Conservation (phyloP, 2,888 invertebrate genomes). For the Operophtera brumata region DNA sequence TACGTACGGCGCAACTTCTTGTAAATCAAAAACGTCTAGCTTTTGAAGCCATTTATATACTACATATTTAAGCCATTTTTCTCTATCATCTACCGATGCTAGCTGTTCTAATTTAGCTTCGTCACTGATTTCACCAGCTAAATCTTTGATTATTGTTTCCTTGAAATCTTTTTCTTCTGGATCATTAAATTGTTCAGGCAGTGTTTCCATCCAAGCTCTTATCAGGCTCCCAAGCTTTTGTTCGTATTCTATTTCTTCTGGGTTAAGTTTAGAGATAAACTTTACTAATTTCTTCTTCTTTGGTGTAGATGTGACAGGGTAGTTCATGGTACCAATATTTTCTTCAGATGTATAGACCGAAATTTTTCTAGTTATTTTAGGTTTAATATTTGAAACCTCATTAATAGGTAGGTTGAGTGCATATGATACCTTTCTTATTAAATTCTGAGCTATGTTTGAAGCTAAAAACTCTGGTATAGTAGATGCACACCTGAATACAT, state of each 20-base stretch:
- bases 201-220: slow-evolving; percentile 46
- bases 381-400: background rate
- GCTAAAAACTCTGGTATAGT: slow-evolving; percentile 29
- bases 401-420: background rate
- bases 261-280: slow-evolving; percentile 36
- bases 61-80: slow-evolving; percentile 39
- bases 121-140: slow-evolving; percentile 51
- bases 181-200: slow-evolving; percentile 40
- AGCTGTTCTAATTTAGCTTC: slow-evolving; percentile 44
- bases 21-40: slow-evolving; percentile 43
- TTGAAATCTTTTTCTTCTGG: slow-evolving; percentile 43
- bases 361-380: slow-evolving; percentile 24
- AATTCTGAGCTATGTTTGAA: slow-evolving; percentile 21
- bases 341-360: slow-evolving; percentile 42
- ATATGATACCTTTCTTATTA: slow-evolving; percentile 15
- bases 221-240: slow-evolving; percentile 38
- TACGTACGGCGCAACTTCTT: slow-evolving; percentile 40
- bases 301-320: slow-evolving; percentile 45
- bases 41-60: slow-evolving; percentile 49
- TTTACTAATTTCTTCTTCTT: slow-evolving; percentile 32
- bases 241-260: slow-evolving; percentile 43
- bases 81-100: slow-evolving; percentile 31
- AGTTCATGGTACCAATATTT: slow-evolving; percentile 12
- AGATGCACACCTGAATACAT: slow-evolving; percentile 21
- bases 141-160: slow-evolving; percentile 45